phyloP scores from a whole-genome alignment of 2,113 vertebrate species.

The Synchiropus splendidus region DNA sequence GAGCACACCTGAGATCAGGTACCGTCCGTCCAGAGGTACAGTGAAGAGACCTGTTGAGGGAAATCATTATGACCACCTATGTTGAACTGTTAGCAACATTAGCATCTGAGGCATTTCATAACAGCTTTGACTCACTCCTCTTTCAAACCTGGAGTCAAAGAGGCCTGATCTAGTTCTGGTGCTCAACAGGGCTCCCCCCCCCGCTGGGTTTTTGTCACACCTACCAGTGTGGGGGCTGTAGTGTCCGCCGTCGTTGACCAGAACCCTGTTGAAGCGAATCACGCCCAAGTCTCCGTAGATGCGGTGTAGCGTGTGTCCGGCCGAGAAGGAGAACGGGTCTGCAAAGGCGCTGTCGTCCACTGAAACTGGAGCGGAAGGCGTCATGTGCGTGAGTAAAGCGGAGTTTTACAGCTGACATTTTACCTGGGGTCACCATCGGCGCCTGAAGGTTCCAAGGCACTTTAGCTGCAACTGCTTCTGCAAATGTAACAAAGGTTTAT shows the following conservation, averaged over 20 bases:
- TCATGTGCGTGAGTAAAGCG: too few relatives aligned
- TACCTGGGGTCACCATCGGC: constrained; percentile 52
- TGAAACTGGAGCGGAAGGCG: constrained; percentile 21
- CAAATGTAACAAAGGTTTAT: constrained; percentile 10
- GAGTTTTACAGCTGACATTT: not conserved
- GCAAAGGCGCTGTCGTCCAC: constrained; percentile 18
- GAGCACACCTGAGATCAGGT: constrained; percentile 82
- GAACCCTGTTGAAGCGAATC: constrained; percentile 85
- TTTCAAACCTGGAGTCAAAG: too few relatives aligned
- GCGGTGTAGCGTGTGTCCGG: constrained; percentile 76
- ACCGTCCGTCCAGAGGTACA: constrained; percentile 77
- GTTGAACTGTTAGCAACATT: too few relatives aligned
- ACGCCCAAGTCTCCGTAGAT: constrained; percentile 70
- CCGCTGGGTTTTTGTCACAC: too few relatives aligned
- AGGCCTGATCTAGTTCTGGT: too few relatives aligned
- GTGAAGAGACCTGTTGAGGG: constrained; percentile 80
- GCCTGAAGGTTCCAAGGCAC: constrained; percentile 42
- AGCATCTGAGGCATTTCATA: too few relatives aligned
- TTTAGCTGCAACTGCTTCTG: constrained; percentile 36
- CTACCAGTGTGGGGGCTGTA: constrained; percentile 80
- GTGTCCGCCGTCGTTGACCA: constrained; percentile 87
- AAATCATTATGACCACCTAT: not conserved
- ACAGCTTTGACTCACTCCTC: too few relatives aligned
- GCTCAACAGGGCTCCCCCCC: too few relatives aligned
- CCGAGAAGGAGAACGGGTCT: constrained; percentile 83